A percentile compares a stretch with the other conserved stretches of the same genome.
Evolutionary conservation across 2,888 invertebrate genomes (phyloP).

Genomic region (Orthosia gothica): DNA sequence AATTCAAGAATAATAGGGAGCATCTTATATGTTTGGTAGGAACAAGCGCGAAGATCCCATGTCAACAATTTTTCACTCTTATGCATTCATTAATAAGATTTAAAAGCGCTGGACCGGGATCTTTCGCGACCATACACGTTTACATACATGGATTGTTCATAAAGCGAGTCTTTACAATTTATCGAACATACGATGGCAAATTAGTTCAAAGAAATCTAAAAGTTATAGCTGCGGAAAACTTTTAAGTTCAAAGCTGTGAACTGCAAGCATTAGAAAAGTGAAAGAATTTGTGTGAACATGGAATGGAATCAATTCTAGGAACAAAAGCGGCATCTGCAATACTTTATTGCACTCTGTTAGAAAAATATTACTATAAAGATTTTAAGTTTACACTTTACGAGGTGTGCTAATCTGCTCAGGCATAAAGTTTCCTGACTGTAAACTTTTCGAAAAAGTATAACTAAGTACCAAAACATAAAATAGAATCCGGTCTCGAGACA

Average conservation of each 20-base stretch:
- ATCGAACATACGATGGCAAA: neutral
- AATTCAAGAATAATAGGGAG: no score
- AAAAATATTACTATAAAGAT: neutral
- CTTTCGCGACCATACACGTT: no score
- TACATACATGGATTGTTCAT: neutral
- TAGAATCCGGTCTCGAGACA: neutral
- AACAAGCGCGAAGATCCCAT: no score
- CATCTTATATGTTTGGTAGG: no score
- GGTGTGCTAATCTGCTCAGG: no score
- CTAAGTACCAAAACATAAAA: constrained; percentile 22
- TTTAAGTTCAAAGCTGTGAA: neutral
- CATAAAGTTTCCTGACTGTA: neutral
- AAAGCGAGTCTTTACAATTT: neutral
- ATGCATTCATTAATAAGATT: neutral
- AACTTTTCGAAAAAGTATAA: neutral
- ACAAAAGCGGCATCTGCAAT: neutral
- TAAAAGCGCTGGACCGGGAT: neutral
- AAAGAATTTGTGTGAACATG: constrained; percentile 15
- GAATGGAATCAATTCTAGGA: neutral
- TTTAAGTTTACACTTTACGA: neutral
- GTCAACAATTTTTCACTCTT: neutral
- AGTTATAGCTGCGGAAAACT: constrained; percentile 12
- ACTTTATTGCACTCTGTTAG: neutral
- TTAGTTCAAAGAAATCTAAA: neutral
- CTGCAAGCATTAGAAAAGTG: neutral